Percentiles rank a stretch among this genome's conserved stretches.
These are phyloP conservation scores for Galeopsomyia nigrocyanea DNA, from an alignment of 2,888 invertebrate genomes.

Conservation along the genomic window DNA sequence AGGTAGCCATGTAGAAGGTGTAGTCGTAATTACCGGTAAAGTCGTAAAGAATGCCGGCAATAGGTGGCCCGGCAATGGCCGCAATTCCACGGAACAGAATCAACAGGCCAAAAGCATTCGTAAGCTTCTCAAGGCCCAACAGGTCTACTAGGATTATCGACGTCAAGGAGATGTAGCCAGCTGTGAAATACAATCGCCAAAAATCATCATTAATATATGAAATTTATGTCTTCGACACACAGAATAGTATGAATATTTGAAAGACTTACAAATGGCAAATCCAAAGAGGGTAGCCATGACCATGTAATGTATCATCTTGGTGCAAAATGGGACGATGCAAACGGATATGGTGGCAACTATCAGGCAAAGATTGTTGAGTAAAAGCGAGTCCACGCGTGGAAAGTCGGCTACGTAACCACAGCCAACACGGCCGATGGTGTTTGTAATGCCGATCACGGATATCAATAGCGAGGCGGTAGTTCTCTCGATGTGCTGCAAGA, in stretches of 20 bases:
- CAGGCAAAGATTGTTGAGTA: conserved; percentile 94
- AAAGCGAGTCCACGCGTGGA: conserved; percentile 89
- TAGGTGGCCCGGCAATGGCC: conserved; percentile 87
- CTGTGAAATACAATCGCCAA: conserved; percentile 69
- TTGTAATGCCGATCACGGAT: conserved; percentile 92
- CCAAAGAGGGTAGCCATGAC: conserved; percentile 91
- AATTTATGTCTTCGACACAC: not conserved
- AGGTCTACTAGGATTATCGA: conserved; percentile 98
- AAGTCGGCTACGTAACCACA: conserved; percentile 94
- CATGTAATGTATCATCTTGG: conserved; percentile 81
- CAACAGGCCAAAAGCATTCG: conserved; percentile 96
- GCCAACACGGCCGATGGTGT: conserved; percentile 91
- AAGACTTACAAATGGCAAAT: conserved; percentile 86
- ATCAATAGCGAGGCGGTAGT: conserved; percentile 82
- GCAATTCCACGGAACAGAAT: conserved; percentile 96
- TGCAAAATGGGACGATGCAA: conserved; percentile 86
- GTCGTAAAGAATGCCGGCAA: conserved; percentile 92
- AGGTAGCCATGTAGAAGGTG: conserved; percentile 94
- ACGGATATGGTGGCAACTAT: conserved; percentile 90
- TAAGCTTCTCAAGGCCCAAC: conserved; percentile 93
- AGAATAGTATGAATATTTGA: conserved; percentile 2
- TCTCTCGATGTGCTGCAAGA: conserved; percentile 75
- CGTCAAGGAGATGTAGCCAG: conserved; percentile 97
- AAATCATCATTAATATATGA: not conserved
- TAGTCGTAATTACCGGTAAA: conserved; percentile 86